phyloP scores from a whole-genome alignment of 2,888 invertebrate species.

The Terebella lapidaria region DNA sequence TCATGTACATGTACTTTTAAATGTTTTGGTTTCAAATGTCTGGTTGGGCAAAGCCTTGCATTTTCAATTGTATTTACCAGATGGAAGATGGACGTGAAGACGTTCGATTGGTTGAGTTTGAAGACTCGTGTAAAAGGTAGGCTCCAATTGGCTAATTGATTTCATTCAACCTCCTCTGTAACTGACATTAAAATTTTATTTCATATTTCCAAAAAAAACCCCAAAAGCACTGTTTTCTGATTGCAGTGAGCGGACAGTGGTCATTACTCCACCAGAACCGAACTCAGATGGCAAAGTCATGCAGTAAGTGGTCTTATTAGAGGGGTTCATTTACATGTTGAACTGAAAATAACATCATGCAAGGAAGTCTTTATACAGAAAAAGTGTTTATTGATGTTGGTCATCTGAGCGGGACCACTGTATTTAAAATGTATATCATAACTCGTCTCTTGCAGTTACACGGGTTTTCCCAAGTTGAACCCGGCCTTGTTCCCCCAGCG shows the following conservation, averaged over 20 bases:
- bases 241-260: slow-evolving; percentile 87
- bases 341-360: too few relatives aligned
- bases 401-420: too few relatives aligned
- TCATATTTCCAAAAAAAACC: too few relatives aligned
- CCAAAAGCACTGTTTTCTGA: too few relatives aligned
- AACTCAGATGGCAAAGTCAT: slow-evolving; percentile 10
- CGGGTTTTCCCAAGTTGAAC: slow-evolving; percentile 51
- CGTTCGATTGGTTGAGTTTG: slow-evolving; percentile 73
- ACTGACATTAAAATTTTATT: too few relatives aligned
- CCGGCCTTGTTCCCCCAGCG: slow-evolving; percentile 53
- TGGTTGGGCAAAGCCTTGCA: too few relatives aligned
- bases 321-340: too few relatives aligned
- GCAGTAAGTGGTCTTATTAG: neutral
- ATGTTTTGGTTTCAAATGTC: too few relatives aligned
- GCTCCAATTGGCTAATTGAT: neutral
- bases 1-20: neutral
- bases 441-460: slow-evolving; percentile 30
- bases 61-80: neutral
- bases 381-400: too few relatives aligned
- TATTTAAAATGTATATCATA: neutral
- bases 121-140: slow-evolving; percentile 56
- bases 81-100: slow-evolving; percentile 30
- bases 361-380: too few relatives aligned
- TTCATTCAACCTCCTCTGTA: too few relatives aligned
- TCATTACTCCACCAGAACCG: slow-evolving; percentile 88